Percentiles rank a stretch among this genome's conserved stretches.
Conservation (phyloP, 2,113 vertebrate species). For the Colossoma macropomum region DNA sequence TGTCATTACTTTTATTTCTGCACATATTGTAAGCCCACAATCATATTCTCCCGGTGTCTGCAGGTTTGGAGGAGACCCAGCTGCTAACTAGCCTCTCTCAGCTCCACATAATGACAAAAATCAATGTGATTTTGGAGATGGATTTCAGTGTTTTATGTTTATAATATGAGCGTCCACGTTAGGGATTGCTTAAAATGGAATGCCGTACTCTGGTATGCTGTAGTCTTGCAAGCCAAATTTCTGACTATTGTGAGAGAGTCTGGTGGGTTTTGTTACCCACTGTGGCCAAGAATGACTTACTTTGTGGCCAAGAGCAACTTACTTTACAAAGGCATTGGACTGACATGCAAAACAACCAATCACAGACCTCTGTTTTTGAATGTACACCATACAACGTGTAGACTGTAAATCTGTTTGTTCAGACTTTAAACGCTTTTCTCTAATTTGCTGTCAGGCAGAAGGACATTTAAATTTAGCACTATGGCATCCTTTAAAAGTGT, state of each 20-base stretch:
- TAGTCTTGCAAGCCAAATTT: neutral
- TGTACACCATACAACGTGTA: no score
- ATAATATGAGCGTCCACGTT: neutral
- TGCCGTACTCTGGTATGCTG: neutral
- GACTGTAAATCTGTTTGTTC: no score
- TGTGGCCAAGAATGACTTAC: neutral
- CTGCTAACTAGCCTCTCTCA: slow-evolving; percentile 8
- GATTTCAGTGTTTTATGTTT: neutral
- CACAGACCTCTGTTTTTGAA: no score
- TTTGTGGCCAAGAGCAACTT: neutral
- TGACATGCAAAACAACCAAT: no score
- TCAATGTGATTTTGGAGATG: neutral
- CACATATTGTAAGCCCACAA: slow-evolving; percentile 4
- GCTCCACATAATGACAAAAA: slow-evolving; percentile 11
- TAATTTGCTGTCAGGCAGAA: neutral
- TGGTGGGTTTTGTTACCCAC: neutral
- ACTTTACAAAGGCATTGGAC: neutral
- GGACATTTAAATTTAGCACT: no score
- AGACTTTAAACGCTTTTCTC: neutral
- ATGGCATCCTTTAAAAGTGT: no score
- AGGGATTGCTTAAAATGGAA: neutral
- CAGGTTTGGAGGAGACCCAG: slow-evolving; percentile 17
- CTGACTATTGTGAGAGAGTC: neutral
- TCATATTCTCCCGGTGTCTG: neutral
- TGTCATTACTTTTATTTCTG: slow-evolving; percentile 13